Evolutionary conservation across 2,888 invertebrate species (phyloP).

Genomic region (Ametastegia equiseti): DNA sequence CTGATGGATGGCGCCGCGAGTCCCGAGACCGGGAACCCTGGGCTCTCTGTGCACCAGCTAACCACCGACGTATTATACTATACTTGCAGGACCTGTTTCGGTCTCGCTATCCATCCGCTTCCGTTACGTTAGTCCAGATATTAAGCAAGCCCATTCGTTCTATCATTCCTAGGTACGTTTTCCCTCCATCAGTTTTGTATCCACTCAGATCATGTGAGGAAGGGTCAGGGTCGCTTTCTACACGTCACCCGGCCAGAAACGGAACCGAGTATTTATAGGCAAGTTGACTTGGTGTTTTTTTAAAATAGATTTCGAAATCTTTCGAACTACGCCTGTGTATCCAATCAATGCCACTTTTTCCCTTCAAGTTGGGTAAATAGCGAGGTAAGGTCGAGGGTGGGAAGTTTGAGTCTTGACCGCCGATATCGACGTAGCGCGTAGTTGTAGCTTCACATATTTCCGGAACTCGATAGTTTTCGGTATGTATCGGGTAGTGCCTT

Average conservation of each 20-base stretch:
- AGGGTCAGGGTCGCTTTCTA: constrained; percentile 21
- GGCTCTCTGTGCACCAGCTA: background rate
- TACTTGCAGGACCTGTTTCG: background rate
- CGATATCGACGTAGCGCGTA: background rate
- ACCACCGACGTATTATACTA: background rate
- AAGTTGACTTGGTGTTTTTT: background rate
- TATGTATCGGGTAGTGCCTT: background rate
- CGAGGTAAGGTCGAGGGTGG: background rate
- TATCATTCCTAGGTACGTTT: background rate
- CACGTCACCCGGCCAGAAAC: constrained; percentile 1
- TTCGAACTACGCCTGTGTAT: background rate
- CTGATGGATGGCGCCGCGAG: constrained; percentile 44
- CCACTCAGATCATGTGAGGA: background rate
- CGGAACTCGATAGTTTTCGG: background rate
- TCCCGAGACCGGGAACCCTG: constrained; percentile 8
- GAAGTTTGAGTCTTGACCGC: background rate
- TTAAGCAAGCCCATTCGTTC: background rate
- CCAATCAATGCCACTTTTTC: no score
- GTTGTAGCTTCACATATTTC: constrained; percentile 6
- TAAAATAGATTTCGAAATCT: background rate
- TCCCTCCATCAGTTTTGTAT: background rate
- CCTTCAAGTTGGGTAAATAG: background rate
- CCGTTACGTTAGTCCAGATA: background rate
- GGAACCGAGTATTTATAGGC: constrained; percentile 15
- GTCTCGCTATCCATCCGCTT: no score